Evolutionary conservation across 2,113 vertebrate species (phyloP).

Genomic region (Dicentrarchus labrax): DNA sequence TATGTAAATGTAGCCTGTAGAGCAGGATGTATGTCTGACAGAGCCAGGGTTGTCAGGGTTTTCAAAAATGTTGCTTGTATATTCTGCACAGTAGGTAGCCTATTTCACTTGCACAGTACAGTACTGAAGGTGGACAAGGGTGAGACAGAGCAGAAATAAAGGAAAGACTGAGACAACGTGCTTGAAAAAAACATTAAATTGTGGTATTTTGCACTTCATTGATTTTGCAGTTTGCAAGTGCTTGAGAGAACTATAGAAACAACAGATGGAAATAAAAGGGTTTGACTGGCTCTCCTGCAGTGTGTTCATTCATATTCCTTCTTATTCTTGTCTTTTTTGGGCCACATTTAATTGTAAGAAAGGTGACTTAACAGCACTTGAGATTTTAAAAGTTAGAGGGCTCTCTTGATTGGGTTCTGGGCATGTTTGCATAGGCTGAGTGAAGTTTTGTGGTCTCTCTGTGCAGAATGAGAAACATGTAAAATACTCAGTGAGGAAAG

Average conservation of each 20-base stretch:
- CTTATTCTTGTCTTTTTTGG: background rate
- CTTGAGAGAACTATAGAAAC: background rate
- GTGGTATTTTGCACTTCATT: background rate
- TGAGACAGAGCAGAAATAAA: background rate
- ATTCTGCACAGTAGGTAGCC: background rate
- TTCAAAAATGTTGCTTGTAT: background rate
- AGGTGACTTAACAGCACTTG: constrained; percentile 7
- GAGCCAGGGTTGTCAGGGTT: background rate
- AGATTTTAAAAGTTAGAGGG: constrained; percentile 22
- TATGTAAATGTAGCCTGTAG: background rate
- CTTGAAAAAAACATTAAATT: background rate
- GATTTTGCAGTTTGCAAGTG: background rate
- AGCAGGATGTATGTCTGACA: background rate
- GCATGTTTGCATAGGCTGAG: constrained; percentile 16
- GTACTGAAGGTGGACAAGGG: constrained; percentile 2
- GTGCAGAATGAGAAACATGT: constrained; percentile 27
- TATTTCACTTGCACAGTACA: constrained; percentile 8
- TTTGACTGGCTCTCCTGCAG: background rate
- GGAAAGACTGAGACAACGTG: background rate
- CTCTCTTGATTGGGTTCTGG: background rate
- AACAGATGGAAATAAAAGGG: background rate
- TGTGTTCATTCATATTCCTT: background rate
- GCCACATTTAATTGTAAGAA: constrained; percentile 2
- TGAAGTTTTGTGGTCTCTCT: constrained; percentile 30
- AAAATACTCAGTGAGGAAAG: constrained; percentile 24